phyloP scores from a whole-genome alignment of 1,140 invertebrate species.

The Caenorhabditis inopinata region DNA sequence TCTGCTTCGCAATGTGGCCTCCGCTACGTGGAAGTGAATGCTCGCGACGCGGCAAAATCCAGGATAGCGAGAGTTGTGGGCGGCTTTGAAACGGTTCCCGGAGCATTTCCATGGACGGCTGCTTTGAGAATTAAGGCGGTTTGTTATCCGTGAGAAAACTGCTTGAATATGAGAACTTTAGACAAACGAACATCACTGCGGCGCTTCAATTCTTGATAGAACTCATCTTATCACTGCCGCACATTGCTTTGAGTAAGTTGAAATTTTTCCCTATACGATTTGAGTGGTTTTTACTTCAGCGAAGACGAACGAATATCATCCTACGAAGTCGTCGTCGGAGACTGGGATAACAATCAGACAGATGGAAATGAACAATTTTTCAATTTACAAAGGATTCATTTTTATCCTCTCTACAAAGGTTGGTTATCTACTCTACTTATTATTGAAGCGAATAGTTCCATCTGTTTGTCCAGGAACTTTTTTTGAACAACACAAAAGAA shows the following conservation, averaged over 20 bases:
- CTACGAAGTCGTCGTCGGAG: conserved; percentile 38
- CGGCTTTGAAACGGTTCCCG: conserved; percentile 41
- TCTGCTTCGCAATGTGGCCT: conserved; percentile 27
- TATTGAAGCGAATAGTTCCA: no score
- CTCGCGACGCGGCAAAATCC: conserved; percentile 24
- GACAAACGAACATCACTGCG: conserved; percentile 41
- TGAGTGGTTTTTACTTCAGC: conserved; percentile 29
- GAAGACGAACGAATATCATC: conserved; percentile 33
- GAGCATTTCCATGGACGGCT: conserved; percentile 45
- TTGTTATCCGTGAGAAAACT: neutral
- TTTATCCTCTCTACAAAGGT: conserved; percentile 45
- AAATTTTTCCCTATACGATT: neutral
- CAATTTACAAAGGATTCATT: conserved; percentile 7
- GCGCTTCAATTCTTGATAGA: conserved; percentile 28
- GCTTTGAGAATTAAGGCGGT: conserved; percentile 30
- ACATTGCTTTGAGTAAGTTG: conserved; percentile 45
- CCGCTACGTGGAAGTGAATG: conserved; percentile 24
- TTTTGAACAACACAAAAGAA: no score
- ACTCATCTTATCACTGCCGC: conserved; percentile 43
- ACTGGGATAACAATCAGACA: conserved; percentile 41
- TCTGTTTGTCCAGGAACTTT: no score
- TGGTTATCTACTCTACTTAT: neutral
- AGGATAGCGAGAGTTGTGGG: conserved; percentile 43
- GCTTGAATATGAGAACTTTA: neutral
- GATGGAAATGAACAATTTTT: conserved; percentile 40